A percentile compares a stretch with the other conserved stretches of the same genome.
Conservation (phyloP, 1,140 invertebrate species). For the Helicoverpa zea region DNA sequence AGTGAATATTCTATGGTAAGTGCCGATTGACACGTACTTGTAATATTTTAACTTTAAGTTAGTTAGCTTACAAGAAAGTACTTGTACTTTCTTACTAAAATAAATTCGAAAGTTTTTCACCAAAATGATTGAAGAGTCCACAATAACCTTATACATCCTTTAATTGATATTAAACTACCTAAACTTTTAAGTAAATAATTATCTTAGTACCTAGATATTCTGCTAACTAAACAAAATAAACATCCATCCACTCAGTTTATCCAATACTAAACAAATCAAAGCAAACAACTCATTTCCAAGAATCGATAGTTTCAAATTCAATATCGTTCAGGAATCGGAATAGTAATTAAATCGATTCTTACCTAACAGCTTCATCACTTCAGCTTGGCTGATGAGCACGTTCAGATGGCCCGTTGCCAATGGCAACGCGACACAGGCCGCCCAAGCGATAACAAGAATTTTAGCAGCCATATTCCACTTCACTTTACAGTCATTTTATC, state of each 20-base stretch:
- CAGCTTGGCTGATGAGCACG: constrained; percentile 92
- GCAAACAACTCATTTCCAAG: not conserved
- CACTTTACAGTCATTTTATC: constrained; percentile 75
- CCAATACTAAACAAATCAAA: constrained; percentile 3
- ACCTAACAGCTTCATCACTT: constrained; percentile 93
- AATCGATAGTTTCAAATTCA: constrained; percentile 52
- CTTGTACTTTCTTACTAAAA: too few relatives aligned
- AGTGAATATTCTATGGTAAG: too few relatives aligned
- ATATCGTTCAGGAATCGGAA: constrained; percentile 48
- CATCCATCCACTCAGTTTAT: not conserved
- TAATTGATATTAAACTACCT: too few relatives aligned
- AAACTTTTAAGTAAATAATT: too few relatives aligned
- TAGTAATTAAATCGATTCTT: constrained; percentile 71
- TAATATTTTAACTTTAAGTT: too few relatives aligned
- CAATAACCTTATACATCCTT: too few relatives aligned
- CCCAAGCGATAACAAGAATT: constrained; percentile 77
- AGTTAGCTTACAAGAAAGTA: too few relatives aligned
- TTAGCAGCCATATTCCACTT: constrained; percentile 74
- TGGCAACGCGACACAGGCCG: constrained; percentile 80
- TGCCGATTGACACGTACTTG: too few relatives aligned
- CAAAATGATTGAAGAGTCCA: too few relatives aligned
- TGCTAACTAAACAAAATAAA: not conserved
- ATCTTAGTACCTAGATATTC: too few relatives aligned
- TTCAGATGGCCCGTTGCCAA: constrained; percentile 89
- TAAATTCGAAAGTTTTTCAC: too few relatives aligned